These are phyloP conservation scores for Phaethornis superciliosus DNA, from an alignment of 2,113 vertebrate species.

Conservation along the genomic window DNA sequence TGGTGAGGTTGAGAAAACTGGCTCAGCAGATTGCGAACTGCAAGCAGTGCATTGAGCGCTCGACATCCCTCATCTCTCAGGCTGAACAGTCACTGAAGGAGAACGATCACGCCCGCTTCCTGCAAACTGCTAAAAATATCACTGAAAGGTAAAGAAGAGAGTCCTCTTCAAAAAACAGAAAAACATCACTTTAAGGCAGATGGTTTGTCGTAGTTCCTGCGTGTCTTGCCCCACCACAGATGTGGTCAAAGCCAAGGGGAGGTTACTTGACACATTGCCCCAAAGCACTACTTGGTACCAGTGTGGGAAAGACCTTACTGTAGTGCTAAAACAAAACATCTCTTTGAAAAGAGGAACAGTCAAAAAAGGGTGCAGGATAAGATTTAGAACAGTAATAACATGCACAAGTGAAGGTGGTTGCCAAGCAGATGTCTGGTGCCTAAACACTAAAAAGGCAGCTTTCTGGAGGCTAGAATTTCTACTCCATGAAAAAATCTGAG, in stretches of 20 bases:
- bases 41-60: constrained; percentile 96
- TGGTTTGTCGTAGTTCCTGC: not conserved
- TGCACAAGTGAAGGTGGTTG: not conserved
- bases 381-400: not conserved
- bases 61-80: constrained; percentile 93
- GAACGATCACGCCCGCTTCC: constrained; percentile 91
- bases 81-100: constrained; percentile 96
- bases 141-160: constrained; percentile 86
- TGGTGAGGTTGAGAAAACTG: constrained; percentile 91
- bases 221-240: not conserved
- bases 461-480: not conserved
- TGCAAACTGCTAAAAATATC: constrained; percentile 94
- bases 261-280: not conserved
- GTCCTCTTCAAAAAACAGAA: not conserved
- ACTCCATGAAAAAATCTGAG: not conserved
- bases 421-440: not conserved
- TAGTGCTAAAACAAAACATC: not conserved
- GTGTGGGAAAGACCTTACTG: not conserved
- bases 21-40: constrained; percentile 96
- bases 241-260: not conserved
- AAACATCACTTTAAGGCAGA: not conserved
- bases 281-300: not conserved
- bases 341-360: not conserved
- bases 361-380: not conserved
- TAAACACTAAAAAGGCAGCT: not conserved